Evolutionary conservation across 2,797 vertebrate genomes (phyloP).

Genomic region (Bovichtus diacanthus): DNA sequence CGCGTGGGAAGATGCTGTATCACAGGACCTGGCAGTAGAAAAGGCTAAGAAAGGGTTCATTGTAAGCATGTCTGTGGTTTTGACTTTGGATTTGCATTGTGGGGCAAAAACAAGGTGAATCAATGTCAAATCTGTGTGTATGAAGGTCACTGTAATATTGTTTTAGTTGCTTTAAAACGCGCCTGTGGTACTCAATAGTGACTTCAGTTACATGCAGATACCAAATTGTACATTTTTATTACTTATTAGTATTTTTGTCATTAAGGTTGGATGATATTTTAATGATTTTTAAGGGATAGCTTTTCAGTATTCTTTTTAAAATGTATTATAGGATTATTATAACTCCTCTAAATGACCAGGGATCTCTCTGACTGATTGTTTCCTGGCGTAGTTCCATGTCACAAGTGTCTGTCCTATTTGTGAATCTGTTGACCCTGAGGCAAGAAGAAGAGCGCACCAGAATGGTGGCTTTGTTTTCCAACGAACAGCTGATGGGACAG

Average conservation of each 20-base stretch:
- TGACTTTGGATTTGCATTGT: background rate
- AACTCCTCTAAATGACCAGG: background rate
- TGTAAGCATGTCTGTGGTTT: background rate
- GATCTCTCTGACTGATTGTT: constrained; percentile 21
- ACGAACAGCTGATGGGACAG: constrained; percentile 55
- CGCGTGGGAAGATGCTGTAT: constrained; percentile 15
- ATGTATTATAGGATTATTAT: background rate
- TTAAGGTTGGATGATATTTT: background rate
- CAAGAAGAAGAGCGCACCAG: constrained; percentile 29
- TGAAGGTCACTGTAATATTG: background rate
- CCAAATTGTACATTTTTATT: background rate
- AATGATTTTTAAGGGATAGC: background rate
- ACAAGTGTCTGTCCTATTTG: constrained; percentile 61
- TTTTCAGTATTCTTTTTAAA: background rate
- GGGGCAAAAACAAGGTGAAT: background rate
- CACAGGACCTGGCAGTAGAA: background rate
- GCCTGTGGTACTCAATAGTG: background rate
- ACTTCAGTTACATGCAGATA: background rate
- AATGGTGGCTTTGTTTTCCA: constrained; percentile 64
- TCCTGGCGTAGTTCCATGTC: constrained; percentile 22
- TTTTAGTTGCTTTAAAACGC: background rate
- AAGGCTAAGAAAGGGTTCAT: background rate
- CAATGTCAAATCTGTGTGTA: background rate
- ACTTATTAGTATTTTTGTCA: background rate
- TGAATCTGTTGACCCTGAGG: constrained; percentile 41